Base-by-base conservation (phyloP, 2,113 vertebrate genomes). In the Bufo bufo region DNA sequence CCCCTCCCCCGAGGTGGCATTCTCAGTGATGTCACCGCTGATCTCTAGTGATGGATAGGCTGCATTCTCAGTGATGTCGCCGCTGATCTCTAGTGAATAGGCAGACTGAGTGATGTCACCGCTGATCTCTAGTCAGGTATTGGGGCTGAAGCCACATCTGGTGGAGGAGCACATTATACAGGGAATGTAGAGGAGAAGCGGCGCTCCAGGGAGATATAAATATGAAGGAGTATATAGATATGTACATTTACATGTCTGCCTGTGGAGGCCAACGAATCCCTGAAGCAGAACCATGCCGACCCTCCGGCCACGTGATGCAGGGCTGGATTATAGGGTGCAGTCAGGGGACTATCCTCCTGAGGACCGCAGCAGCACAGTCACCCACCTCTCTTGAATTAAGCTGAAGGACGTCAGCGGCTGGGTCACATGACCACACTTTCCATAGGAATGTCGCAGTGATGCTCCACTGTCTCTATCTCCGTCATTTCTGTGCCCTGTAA, bases 391-490 rank as follows among this genome's bases (percentile, higher is more conserved):
- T 11, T 11, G 4, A 13, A 19, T 33, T 23, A 33, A 71, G 66
- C n/a, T 75, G 47, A 4, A 75, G 6, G 16, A 33, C 8, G 50
- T 23, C 23, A 16, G 59, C 4, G 6, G 9, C 50, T 6, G 3
- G 10, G 61, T 78, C 85, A 86, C 85, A 86, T 63, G 14, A 90
- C 90, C 1, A 90, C 71, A 0, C 91, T 90, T 72, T 91, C 92
- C 75, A 91, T 43, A 0, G 90, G 43, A 14, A 89, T 80, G 79
- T 92, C 90, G 0, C 78, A 5, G 0, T 71, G 89, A 47, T 90
- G 89, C 19, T 92, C 93, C 84, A 86, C 88, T 3, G 52, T 13
- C 58, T 90, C 92, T 84, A 93, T 77, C 47, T 92, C 9, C 11
- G 91, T 85, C 56, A 93, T 82, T 56, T 59, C 82, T 0, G 92